Evolutionary conservation across 2,797 vertebrate genomes (phyloP).

Genomic region (Pampus argenteus): DNA sequence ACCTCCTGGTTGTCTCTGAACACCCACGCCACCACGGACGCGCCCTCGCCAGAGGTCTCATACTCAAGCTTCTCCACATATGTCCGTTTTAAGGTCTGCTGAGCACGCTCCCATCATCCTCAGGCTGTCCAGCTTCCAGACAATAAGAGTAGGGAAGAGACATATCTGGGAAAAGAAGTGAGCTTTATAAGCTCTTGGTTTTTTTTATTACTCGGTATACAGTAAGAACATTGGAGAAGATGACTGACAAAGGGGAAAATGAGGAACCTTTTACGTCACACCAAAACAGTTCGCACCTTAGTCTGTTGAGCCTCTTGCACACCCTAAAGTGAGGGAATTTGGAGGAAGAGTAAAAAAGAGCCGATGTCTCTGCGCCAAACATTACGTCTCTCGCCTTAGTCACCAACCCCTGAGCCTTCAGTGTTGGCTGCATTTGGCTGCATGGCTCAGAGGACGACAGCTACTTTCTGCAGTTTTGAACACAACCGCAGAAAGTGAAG

Average conservation of each 20-base stretch:
- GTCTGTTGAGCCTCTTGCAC: constrained; percentile 40
- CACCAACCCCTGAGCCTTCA: constrained; percentile 52
- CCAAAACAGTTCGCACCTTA: constrained; percentile 50
- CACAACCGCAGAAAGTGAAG: constrained; percentile 49
- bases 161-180: constrained; percentile 22
- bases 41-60: constrained; percentile 39
- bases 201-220: constrained; percentile 39
- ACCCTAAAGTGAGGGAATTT: constrained; percentile 42
- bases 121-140: constrained; percentile 51
- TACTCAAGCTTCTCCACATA: constrained; percentile 60
- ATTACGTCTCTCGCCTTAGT: constrained; percentile 72
- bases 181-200: constrained; percentile 37
- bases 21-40: constrained; percentile 34
- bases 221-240: constrained; percentile 25
- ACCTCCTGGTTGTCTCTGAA: constrained; percentile 64
- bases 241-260: constrained; percentile 18
- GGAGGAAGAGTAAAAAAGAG: constrained; percentile 46
- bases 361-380: constrained; percentile 60
- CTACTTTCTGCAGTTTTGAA: constrained; percentile 74
- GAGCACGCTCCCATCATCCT: constrained; percentile 49
- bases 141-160: constrained; percentile 34
- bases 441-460: constrained; percentile 57
- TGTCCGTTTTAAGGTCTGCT: constrained; percentile 63
- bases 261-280: constrained; percentile 33
- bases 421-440: constrained; percentile 46